A percentile compares a stretch with the other conserved stretches of the same genome.
phyloP scores from a whole-genome alignment of 2,113 vertebrate species.

The Erpornis zantholeuca region DNA sequence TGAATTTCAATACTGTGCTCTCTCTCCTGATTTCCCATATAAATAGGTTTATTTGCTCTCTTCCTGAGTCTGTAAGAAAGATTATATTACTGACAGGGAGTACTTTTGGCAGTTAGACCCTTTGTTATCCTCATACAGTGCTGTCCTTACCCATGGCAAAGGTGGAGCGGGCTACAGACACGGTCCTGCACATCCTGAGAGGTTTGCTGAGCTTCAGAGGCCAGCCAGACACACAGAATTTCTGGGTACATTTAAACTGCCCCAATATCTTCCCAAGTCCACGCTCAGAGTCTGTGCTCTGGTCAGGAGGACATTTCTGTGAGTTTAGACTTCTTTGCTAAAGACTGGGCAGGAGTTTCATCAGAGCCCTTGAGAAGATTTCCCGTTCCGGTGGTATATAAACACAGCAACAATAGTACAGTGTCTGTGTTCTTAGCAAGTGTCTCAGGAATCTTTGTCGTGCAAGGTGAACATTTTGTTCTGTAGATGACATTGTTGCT shows the following conservation, averaged over 20 bases:
- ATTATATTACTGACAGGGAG: background rate
- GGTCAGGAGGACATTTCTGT: background rate
- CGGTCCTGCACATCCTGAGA: background rate
- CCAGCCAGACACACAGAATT: background rate
- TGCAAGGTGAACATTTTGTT: background rate
- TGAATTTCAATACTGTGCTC: background rate
- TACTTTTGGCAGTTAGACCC: background rate
- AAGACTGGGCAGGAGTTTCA: background rate
- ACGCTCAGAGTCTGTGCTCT: background rate
- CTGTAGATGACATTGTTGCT: background rate
- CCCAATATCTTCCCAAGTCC: background rate
- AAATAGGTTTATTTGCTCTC: background rate
- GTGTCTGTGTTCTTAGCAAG: background rate
- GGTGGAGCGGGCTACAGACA: background rate
- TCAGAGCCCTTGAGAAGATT: background rate
- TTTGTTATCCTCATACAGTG: background rate
- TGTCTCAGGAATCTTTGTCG: background rate
- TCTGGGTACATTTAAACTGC: background rate
- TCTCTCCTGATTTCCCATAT: background rate
- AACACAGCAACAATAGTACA: background rate
- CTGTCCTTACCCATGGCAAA: background rate
- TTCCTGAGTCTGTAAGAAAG: background rate
- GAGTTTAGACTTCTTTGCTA: background rate
- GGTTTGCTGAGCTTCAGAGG: background rate
- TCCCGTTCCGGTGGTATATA: background rate